Base-by-base conservation (phyloP, 2,888 invertebrate genomes). In the Cantharis rufa region DNA sequence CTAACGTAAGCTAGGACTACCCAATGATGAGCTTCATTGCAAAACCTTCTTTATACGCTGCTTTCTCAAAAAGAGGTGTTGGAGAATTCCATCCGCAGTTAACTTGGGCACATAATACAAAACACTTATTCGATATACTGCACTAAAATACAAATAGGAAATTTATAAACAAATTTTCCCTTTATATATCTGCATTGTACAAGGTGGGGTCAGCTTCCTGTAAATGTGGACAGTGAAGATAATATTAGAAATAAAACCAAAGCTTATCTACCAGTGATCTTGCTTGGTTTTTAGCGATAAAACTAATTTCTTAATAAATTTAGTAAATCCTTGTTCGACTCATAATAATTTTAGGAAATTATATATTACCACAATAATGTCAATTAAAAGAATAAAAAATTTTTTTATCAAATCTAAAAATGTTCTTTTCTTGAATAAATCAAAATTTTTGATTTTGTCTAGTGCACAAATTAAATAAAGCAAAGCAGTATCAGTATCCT, bases 11-110 rank as follows among this genome's bases (percentile, higher is more conserved):
- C 89, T 86, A 89, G 88, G 86, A 88, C 77, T 79, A 72, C 89
- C 89, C 86, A 82, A 86, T 88, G 89, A 89, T 85, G 89, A 89
- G 89, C 89, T 88, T 87, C 87, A 86, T 79, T 85, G 88, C 87
- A 85, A 84, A 83, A 84, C 83, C 82, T 82, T 82, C 81, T 76
- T 48, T 48, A 7, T 48, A 48, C 48, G 48, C 48, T n/a, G n/a
- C n/a, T 48, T n/a, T 48, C 48, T n/a, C n/a, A 48, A 3, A 11
- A 11, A 10, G 28, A 28, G 11, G 28, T 28, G 28, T 32, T 32
- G 11, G n/a, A 24, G 24, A 2, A n/a, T 48, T 48, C 13, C n/a
- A 48, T 32, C 32, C 32, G 24, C 24, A 24, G 24, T 24, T 24
- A 32, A 32, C 13, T 32, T 32, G 4, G 32, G 4, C 13, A 32